These are phyloP conservation scores for Nesometra sesokonis DNA, from an alignment of 35 echinoderm and acorn worm species.

Conservation along the genomic window DNA sequence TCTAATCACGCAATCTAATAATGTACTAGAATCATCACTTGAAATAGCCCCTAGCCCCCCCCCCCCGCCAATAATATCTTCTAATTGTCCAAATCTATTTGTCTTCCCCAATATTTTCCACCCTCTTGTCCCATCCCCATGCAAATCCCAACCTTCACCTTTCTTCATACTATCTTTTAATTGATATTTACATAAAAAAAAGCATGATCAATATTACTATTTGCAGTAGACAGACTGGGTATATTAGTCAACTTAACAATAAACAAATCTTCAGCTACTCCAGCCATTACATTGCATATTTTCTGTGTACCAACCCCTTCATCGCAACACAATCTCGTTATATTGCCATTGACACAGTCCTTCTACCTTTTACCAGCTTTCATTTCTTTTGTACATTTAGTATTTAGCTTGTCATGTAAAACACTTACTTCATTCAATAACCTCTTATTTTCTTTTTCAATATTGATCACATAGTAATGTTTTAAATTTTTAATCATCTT, in stretches of 20 bases:
- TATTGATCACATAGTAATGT: not conserved
- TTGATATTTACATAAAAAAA: not conserved
- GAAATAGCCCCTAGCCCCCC: constrained; percentile 9
- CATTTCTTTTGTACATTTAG: not conserved
- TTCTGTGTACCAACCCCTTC: not conserved
- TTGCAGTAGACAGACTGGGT: not conserved
- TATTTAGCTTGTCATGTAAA: not conserved
- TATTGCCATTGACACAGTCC: not conserved
- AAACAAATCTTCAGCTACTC: not conserved
- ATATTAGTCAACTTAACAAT: not conserved
- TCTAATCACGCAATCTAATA: no score
- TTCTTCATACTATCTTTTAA: not conserved
- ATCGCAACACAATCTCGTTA: not conserved
- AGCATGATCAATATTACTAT: not conserved
- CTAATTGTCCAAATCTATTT: not conserved
- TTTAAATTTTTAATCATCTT: no score
- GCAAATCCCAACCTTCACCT: constrained; percentile 2
- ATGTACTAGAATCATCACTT: constrained; percentile 15
- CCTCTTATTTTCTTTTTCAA: not conserved
- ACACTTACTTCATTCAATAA: not conserved
- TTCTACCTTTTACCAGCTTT: not conserved
- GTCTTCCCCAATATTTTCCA: constrained; percentile 29
- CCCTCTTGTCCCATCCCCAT: constrained; percentile 42
- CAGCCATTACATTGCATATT: not conserved
- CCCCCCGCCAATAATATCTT: constrained; percentile 4